Percentiles rank a stretch among this genome's conserved stretches.
Evolutionary conservation across 2,888 invertebrate species (phyloP).

Genomic region (Tuberolachnus salignus): DNA sequence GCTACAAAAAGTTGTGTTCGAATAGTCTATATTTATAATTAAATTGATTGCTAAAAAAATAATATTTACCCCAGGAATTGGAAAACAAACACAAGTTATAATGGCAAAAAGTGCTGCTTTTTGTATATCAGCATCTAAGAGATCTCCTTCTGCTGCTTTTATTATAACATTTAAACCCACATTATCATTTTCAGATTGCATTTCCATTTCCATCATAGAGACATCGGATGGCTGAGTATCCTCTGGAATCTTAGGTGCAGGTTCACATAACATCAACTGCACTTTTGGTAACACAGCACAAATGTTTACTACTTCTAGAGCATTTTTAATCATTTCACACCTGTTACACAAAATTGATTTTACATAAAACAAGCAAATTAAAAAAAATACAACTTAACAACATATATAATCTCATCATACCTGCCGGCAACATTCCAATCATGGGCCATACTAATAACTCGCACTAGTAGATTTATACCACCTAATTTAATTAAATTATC

Average conservation of each 20-base stretch:
- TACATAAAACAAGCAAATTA: too few relatives aligned
- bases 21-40: not conserved
- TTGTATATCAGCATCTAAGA: constrained; percentile 89
- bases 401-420: constrained; percentile 63
- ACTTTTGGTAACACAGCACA: constrained; percentile 88
- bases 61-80: constrained; percentile 74
- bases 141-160: constrained; percentile 88
- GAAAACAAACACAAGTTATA: constrained; percentile 93
- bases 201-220: constrained; percentile 65
- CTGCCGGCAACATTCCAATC: constrained; percentile 91
- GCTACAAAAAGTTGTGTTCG: too few relatives aligned
- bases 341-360: constrained; percentile 62
- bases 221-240: constrained; percentile 4
- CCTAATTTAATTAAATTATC: constrained; percentile 85
- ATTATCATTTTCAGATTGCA: constrained; percentile 77
- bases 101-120: constrained; percentile 88
- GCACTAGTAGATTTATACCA: constrained; percentile 79
- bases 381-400: too few relatives aligned
- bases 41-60: constrained; percentile 49
- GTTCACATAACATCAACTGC: constrained; percentile 74
- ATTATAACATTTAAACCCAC: constrained; percentile 82
- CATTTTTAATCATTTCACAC: constrained; percentile 80
- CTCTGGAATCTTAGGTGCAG: constrained; percentile 14
- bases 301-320: constrained; percentile 86
- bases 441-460: constrained; percentile 85